phyloP scores from a whole-genome alignment of 1,140 invertebrate species.

The Drosophila micromelanica region DNA sequence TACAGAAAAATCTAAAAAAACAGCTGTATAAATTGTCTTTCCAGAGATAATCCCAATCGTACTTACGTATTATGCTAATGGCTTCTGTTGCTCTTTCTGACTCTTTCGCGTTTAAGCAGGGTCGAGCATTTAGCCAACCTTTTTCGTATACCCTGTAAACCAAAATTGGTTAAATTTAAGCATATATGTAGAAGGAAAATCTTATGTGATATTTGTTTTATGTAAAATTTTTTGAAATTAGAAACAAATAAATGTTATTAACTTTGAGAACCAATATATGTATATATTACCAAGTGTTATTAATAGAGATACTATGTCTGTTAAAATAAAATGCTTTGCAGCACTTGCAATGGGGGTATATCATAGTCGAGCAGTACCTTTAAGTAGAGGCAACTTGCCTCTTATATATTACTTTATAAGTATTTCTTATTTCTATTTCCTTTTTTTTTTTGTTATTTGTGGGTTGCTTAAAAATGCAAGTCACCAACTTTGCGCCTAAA shows the following conservation, averaged over 20 bases:
- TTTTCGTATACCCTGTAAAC: not conserved
- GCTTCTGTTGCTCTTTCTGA: not conserved
- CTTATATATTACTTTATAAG: not conserved
- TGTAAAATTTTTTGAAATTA: too few relatives aligned
- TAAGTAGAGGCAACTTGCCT: slow-evolving; percentile 1
- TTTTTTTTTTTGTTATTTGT: slow-evolving; percentile 24
- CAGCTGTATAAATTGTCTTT: not conserved
- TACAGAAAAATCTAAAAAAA: not conserved
- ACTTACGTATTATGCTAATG: slow-evolving; percentile 10
- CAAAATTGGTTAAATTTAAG: too few relatives aligned
- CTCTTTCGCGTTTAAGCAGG: not conserved
- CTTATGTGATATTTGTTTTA: too few relatives aligned
- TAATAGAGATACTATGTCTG: too few relatives aligned
- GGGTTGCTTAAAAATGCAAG: slow-evolving; percentile 65
- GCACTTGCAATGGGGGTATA: not conserved
- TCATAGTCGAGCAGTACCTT: not conserved
- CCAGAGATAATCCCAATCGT: slow-evolving; percentile 2
- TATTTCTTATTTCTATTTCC: slow-evolving; percentile 6
- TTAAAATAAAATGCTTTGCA: too few relatives aligned
- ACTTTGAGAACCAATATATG: too few relatives aligned
- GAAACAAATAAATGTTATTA: too few relatives aligned
- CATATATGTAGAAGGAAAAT: too few relatives aligned
- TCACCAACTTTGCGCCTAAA: slow-evolving; percentile 62
- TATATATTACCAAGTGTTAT: too few relatives aligned
- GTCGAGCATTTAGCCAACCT: not conserved